These are phyloP conservation scores for Corbicula japonica DNA, from an alignment of 2,888 invertebrate genomes.

Conservation along the genomic window DNA sequence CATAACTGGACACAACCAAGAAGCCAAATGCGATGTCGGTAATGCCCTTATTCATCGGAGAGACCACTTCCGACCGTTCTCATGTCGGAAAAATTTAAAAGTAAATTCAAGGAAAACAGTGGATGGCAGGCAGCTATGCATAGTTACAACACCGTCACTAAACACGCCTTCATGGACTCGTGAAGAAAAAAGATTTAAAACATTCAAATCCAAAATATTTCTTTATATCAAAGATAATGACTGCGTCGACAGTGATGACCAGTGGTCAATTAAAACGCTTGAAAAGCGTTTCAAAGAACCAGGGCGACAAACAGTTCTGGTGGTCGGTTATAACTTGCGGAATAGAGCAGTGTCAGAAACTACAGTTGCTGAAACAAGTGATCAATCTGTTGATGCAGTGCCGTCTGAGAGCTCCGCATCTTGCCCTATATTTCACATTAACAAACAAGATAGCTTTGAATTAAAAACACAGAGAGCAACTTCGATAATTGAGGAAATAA, in stretches of 20 bases:
- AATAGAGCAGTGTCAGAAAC: not conserved
- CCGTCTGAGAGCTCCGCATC: not conserved
- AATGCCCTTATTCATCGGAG: not conserved
- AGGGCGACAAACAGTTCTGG: not conserved
- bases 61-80: slow-evolving; percentile 2
- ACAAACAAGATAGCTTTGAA: not conserved
- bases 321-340: not conserved
- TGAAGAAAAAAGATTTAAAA: not conserved
- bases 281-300: not conserved
- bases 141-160: slow-evolving; percentile 12
- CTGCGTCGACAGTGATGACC: slow-evolving; percentile 8
- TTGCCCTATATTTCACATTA: not conserved
- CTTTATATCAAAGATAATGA: slow-evolving; percentile 14
- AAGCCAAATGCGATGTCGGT: slow-evolving; percentile 11
- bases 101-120: not conserved
- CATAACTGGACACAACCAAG: slow-evolving; percentile 9
- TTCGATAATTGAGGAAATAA: not conserved
- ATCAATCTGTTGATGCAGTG: too few relatives aligned
- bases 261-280: not conserved
- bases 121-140: not conserved
- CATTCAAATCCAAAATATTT: slow-evolving; percentile 12
- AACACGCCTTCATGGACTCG: slow-evolving; percentile 12
- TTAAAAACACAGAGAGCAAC: not conserved
- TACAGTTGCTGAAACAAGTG: too few relatives aligned
- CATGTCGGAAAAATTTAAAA: slow-evolving; percentile 3